phyloP scores from a whole-genome alignment of 2,797 vertebrate genomes.

The Bradypus variegatus region DNA sequence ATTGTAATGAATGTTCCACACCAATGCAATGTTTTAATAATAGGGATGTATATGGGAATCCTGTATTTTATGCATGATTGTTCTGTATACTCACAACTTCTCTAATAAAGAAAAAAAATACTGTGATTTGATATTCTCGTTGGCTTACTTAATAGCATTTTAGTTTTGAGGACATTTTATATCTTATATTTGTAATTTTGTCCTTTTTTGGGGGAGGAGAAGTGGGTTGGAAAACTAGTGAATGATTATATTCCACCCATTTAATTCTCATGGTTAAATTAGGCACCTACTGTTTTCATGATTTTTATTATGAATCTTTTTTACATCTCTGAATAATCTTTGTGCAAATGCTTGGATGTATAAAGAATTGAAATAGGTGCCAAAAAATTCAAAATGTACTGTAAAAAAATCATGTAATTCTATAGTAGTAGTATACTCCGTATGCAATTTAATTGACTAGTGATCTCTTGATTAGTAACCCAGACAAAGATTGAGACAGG shows the following conservation, averaged over 20 bases:
- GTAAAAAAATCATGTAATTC: not conserved
- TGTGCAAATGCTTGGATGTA: conserved; percentile 15
- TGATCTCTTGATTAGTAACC: conserved; percentile 1
- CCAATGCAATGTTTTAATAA: too few species aligned
- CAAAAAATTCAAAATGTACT: not conserved
- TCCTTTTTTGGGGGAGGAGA: conserved; percentile 8
- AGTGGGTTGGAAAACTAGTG: not conserved
- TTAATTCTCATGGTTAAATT: not conserved
- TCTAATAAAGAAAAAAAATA: not conserved
- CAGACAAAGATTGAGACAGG: conserved; percentile 8
- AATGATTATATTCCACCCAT: not conserved
- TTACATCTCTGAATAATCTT: not conserved
- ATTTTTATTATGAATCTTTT: conserved; percentile 10
- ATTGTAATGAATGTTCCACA: too few species aligned
- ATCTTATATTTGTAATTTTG: conserved; percentile 9
- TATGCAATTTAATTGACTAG: not conserved
- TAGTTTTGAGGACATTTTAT: conserved; percentile 1
- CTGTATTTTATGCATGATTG: too few species aligned
- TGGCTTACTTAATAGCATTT: not conserved
- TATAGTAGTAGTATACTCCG: not conserved
- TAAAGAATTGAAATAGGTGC: not conserved
- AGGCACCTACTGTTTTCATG: not conserved
- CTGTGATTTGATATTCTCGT: not conserved
- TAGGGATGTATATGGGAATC: too few species aligned
- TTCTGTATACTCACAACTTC: too few species aligned